Evolutionary conservation across 2,113 vertebrate genomes (phyloP).

Genomic region (Channa argus): DNA sequence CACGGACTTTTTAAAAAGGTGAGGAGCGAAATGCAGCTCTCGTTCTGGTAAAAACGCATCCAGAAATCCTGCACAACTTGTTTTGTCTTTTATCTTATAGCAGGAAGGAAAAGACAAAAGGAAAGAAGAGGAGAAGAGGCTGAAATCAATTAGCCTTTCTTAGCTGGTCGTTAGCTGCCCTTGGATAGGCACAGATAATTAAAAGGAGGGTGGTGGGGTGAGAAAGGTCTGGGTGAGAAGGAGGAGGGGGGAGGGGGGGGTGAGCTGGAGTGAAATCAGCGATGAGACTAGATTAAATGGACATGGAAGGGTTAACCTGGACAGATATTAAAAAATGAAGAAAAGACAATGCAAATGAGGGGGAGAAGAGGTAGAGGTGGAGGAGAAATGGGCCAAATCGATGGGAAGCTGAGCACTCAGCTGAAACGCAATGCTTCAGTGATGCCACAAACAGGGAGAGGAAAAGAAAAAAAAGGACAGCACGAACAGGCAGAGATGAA

Average conservation of each 20-base stretch:
- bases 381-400: constrained; percentile 20
- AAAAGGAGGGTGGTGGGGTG: constrained; percentile 57
- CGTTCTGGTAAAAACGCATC: constrained; percentile 10
- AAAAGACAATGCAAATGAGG: constrained; percentile 50
- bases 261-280: constrained; percentile 30
- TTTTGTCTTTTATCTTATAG: constrained; percentile 9
- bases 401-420: constrained; percentile 31
- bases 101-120: constrained; percentile 32
- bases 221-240: constrained; percentile 24
- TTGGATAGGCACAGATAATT: constrained; percentile 85
- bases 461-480: not conserved
- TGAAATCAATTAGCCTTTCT: constrained; percentile 84
- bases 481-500: not conserved
- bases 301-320: constrained; percentile 47
- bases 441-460: constrained; percentile 11
- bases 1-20: constrained; percentile 23
- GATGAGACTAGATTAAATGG: constrained; percentile 13
- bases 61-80: not conserved
- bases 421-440: constrained; percentile 49
- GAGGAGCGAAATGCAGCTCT: not conserved
- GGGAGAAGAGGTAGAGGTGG: constrained; percentile 34
- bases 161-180: constrained; percentile 83
- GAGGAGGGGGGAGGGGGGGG: constrained; percentile 7
- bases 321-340: not conserved
- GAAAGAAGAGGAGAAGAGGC: constrained; percentile 51